Evolutionary conservation across 2,113 vertebrate species (phyloP), one percentile per base, ranked within the genome.

Genomic region (Gallinago paraguaiae): DNA sequence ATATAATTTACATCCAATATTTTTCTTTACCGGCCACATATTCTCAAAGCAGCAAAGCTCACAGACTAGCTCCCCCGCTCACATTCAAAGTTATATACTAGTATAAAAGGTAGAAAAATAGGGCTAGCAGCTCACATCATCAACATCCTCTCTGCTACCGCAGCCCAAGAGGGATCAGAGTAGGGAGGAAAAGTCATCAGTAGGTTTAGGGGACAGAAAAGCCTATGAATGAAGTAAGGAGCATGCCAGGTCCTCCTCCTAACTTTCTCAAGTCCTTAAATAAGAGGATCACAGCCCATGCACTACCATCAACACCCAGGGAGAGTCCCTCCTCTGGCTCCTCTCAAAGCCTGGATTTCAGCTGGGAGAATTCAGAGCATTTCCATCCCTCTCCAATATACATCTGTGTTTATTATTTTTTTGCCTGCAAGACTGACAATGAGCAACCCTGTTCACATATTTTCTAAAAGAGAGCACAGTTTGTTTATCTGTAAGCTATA

Each of bases 361-460:
- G 64, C 86, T 61, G 88, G 67, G 82, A 88, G 90, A 96, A 93
- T 77, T 69, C 88, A n/a, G 83, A 90, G 56, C 74, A 35, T 96
- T 95, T 81, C 90, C 77, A 90, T 41, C 59, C 81, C 53, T 92
- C 91, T 65, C 77, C 63, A 79, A 31, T 54, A 63, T 86, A 92
- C 95, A 95, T 96, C 95, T 97, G 94, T 96, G 95, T 97, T 97
- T 97, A 92, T 96, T 97, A 60, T 92, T 94, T 92, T 93, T 95
- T 72, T 95, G 79, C 77, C 85, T 60, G 77, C 80, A 68, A 61
- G 23, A 59, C 92, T 89, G 89, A 96, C 95, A 96, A 87, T 48
- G 84, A 93, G 82, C 96, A 95, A 94, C 86, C 37, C 93, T 94
- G 89, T 85, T 95, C 92, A 54, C n/a, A 37, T 88, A 91, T 83